Percentiles rank a stretch among this genome's conserved stretches.
Conservation (phyloP, 2,888 invertebrate genomes). For the Watsonalla binaria region DNA sequence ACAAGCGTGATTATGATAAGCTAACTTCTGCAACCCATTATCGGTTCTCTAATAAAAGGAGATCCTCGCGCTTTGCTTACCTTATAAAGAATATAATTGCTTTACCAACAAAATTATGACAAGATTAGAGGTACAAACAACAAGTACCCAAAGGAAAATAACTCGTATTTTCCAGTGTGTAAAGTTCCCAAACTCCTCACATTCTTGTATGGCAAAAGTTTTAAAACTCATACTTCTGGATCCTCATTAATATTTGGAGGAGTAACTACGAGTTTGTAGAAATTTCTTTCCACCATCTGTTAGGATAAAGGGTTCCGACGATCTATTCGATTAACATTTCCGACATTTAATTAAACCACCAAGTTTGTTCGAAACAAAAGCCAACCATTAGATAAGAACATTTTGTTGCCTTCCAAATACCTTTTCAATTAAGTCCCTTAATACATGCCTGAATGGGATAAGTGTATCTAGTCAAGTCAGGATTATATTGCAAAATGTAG, state of each 20-base stretch:
- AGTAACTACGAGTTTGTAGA: not conserved
- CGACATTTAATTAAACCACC: not conserved
- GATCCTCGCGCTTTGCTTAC: no score
- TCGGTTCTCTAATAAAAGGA: no score
- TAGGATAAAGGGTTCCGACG: not conserved
- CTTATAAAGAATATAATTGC: no score
- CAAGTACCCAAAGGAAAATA: no score
- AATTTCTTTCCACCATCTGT: not conserved
- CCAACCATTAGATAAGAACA: slow-evolving; percentile 4
- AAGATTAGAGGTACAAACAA: not conserved
- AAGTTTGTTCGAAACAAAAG: slow-evolving; percentile 14
- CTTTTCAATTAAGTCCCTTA: not conserved
- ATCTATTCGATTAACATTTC: not conserved
- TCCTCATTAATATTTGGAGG: not conserved
- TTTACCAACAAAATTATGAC: no score
- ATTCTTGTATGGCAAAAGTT: not conserved
- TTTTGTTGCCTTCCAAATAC: not conserved
- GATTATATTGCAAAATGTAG: not conserved
- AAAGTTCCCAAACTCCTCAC: not conserved
- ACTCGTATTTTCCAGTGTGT: not conserved
- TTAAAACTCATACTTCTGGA: not conserved
- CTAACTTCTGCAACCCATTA: no score
- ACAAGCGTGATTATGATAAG: no score
- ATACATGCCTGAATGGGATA: not conserved
- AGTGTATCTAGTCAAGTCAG: not conserved